These are phyloP conservation scores for Oxygymnocypris stewartii DNA, from an alignment of 2,113 vertebrate genomes.

Conservation along the genomic window DNA sequence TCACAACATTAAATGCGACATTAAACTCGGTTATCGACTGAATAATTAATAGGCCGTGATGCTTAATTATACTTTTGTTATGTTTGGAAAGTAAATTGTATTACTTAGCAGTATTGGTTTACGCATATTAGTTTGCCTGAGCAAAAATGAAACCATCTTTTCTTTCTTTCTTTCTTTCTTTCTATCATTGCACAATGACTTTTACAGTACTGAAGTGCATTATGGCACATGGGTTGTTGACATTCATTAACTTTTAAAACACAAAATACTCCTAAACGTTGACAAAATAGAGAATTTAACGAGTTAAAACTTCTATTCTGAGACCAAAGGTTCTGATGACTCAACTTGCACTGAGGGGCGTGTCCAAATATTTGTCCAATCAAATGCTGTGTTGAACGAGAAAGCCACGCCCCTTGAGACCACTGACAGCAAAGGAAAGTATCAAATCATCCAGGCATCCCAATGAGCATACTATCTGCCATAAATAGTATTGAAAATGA, in stretches of 20 bases:
- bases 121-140: neutral
- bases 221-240: neutral
- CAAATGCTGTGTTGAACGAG: neutral
- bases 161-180: neutral
- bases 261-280: neutral
- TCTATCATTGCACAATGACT: neutral
- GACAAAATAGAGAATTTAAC: neutral
- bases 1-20: neutral
- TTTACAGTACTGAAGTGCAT: neutral
- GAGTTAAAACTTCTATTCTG: neutral
- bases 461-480: too few relatives aligned
- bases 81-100: neutral
- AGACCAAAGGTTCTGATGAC: neutral
- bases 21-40: neutral
- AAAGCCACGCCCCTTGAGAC: neutral
- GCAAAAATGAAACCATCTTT: neutral
- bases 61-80: neutral
- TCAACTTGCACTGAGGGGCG: neutral
- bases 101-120: neutral
- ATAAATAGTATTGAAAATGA: too few relatives aligned
- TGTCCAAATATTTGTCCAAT: neutral
- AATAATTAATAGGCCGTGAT: too few relatives aligned
- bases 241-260: neutral
- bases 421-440: neutral
- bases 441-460: neutral